phyloP scores from a whole-genome alignment of 1,140 invertebrate species.

The Psilanteris sp. region DNA sequence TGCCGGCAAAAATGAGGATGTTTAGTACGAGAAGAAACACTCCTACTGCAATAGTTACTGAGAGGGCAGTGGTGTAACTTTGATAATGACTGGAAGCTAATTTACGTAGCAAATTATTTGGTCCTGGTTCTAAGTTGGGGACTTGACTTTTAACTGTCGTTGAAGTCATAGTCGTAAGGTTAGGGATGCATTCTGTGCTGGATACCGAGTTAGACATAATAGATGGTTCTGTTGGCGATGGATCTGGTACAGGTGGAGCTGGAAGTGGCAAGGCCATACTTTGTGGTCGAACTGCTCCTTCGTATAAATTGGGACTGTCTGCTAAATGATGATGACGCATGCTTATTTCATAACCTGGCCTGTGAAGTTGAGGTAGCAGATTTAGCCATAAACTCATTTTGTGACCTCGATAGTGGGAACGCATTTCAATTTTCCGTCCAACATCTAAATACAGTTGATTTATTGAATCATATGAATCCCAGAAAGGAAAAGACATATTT shows the following conservation, averaged over 20 bases:
- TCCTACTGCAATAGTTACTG: constrained; percentile 95
- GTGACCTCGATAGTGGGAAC: constrained; percentile 92
- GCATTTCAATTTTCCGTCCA: constrained; percentile 85
- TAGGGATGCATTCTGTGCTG: constrained; percentile 76
- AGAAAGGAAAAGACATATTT: constrained; percentile 83
- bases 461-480: constrained; percentile 93
- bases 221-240: constrained; percentile 78
- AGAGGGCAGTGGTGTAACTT: constrained; percentile 92
- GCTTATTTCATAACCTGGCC: constrained; percentile 87
- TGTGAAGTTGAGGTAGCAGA: constrained; percentile 92
- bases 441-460: constrained; percentile 93
- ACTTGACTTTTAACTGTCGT: constrained; percentile 71
- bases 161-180: constrained; percentile 75
- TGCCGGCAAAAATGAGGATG: constrained; percentile 95
- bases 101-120: constrained; percentile 86
- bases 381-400: constrained; percentile 96
- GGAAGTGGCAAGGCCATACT: constrained; percentile 82
- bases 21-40: constrained; percentile 93
- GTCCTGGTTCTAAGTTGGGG: constrained; percentile 70
- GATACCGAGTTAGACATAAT: constrained; percentile 65
- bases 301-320: constrained; percentile 85
- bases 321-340: constrained; percentile 89
- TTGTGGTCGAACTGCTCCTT: constrained; percentile 86
- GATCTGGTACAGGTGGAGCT: constrained; percentile 76
- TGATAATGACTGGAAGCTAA: constrained; percentile 89